Evolutionary conservation across 2,113 vertebrate genomes (phyloP), one percentile per base, ranked within the genome.

Genomic region (Aspidoscelis tigris): DNA sequence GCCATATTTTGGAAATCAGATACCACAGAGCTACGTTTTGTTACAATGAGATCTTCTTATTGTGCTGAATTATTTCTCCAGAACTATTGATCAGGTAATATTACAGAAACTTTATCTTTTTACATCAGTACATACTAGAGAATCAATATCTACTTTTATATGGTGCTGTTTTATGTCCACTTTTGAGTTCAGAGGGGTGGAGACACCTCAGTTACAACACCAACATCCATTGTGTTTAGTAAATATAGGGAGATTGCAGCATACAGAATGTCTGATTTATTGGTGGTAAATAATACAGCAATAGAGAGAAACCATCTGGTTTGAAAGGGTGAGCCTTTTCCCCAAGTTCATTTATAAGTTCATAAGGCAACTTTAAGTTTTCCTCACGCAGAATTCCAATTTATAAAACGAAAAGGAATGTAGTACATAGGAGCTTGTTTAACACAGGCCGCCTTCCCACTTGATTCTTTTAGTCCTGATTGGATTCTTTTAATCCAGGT

Each of bases 1-100:
- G 26, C 26, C 41, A 58, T 21, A 43, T 44, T 41, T 66, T 66
- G 69, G 26, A 24, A 79, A 84, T 50, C 50, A 84, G 43, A 39
- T 26, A 50, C 69, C 12, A 79, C 44, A 43, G 68, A 44, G 78
- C 64, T 84, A 69, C 69, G 21, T 79, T 47, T 64, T 53, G n/a
- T 16, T 22, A n/a, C 68, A 73, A 73, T 73, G 26, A 26, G 20
- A 50, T 47, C 43, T 73, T 22, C 12, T 84, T 65, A 64, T 41
- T 79, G 70, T 16, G 73, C 61, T 84, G 70, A 39, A 41, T 84
- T 79, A 79, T 78, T 84, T 50, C 43, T 41, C 76, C 43, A 50
- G 76, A 79, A 79, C 43, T 79, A 84, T 79, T 79, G 83, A 79
- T 41, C 10, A 22, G 69, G 43, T 70, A 66, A 79, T 79, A 72